Conservation (phyloP, 2,888 invertebrate genomes). For the Rhagophthalmus giganteus region DNA sequence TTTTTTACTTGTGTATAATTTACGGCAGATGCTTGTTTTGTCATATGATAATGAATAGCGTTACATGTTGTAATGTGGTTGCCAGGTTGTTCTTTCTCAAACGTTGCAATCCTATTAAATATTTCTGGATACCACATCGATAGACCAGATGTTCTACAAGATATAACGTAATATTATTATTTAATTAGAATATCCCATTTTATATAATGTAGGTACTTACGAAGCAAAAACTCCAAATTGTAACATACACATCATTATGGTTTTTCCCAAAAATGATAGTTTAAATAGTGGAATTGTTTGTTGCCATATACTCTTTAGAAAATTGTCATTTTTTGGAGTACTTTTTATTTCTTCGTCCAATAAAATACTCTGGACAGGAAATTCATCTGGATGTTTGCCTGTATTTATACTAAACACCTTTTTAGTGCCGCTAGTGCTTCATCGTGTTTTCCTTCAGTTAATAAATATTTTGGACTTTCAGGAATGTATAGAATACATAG, state of each 20-base stretch:
- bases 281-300: slow-evolving; percentile 52
- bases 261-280: slow-evolving; percentile 45
- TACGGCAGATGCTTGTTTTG: too few species aligned
- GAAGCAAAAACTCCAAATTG: slow-evolving; percentile 54
- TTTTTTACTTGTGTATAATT: too few species aligned
- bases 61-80: slow-evolving; percentile 45
- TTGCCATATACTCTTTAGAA: slow-evolving; percentile 45
- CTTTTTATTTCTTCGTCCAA: slow-evolving; percentile 42
- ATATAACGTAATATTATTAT: background rate
- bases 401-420: slow-evolving; percentile 49
- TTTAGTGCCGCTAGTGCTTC: slow-evolving; percentile 47
- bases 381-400: slow-evolving; percentile 44
- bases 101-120: slow-evolving; percentile 57
- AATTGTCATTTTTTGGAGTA: slow-evolving; percentile 19
- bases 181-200: background rate
- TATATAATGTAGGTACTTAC: slow-evolving; percentile 43
- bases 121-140: slow-evolving; percentile 63
- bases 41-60: slow-evolving; percentile 42
- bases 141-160: slow-evolving; percentile 37
- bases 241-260: slow-evolving; percentile 50
- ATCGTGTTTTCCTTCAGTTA: slow-evolving; percentile 45
- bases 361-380: slow-evolving; percentile 45
- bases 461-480: slow-evolving; percentile 54
- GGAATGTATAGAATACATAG: slow-evolving; percentile 46
- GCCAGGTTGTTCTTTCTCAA: slow-evolving; percentile 37